Percentiles rank a stretch among this genome's conserved stretches.
phyloP scores from a whole-genome alignment of 2,113 vertebrate genomes.

The Euleptes europaea region DNA sequence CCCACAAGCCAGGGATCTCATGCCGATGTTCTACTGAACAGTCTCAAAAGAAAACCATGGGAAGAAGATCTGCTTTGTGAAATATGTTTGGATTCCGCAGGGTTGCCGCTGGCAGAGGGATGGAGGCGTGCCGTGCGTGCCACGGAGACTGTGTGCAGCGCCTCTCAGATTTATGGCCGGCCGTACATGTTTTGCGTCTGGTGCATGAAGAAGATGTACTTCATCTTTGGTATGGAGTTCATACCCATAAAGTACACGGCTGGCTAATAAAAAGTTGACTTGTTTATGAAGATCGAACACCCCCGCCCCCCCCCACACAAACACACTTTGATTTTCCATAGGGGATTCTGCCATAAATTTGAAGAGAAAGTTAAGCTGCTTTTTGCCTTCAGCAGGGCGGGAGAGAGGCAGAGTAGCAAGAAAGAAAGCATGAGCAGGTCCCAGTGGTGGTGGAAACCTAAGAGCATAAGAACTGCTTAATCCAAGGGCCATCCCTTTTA shows the following conservation, averaged over 20 bases:
- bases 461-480: neutral
- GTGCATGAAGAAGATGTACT: neutral
- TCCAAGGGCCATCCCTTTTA: no score
- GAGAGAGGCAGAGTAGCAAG: neutral
- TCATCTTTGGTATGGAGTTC: neutral
- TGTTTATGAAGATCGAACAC: neutral
- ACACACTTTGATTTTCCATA: neutral
- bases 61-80: neutral
- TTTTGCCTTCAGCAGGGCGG: neutral
- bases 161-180: neutral
- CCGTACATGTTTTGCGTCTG: neutral
- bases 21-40: neutral
- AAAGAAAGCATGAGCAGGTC: no score
- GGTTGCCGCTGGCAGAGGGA: neutral
- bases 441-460: neutral
- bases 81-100: neutral
- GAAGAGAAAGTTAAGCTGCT: neutral
- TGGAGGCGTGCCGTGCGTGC: neutral
- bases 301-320: no score
- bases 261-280: neutral
- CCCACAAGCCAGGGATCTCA: neutral
- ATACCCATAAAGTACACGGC: neutral
- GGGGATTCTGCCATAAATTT: neutral
- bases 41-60: neutral
- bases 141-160: neutral